Conservation (phyloP, 2,888 invertebrate species). For the Drosophila fulvimacula region DNA sequence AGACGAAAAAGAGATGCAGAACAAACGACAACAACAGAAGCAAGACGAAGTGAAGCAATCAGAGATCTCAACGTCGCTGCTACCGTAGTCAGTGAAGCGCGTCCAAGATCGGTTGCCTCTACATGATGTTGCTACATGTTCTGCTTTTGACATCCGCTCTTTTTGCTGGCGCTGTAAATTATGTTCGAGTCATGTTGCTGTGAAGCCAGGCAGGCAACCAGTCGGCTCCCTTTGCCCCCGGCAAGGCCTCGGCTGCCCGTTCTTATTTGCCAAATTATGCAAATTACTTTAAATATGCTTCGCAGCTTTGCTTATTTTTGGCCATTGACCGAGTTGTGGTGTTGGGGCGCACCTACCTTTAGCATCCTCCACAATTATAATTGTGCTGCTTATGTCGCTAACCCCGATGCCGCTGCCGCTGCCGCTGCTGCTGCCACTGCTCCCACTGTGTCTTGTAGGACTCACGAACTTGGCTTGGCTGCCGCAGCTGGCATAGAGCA, state of each 20-base stretch:
- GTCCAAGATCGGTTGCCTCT: constrained; percentile 65
- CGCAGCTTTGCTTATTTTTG: constrained; percentile 17
- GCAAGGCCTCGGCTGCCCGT: constrained; percentile 36
- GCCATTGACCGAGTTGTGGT: constrained; percentile 65
- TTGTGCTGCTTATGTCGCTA: constrained; percentile 81
- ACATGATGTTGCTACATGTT: constrained; percentile 59
- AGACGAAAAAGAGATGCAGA: background rate
- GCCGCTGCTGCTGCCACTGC: constrained; percentile 36
- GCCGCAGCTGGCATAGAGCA: constrained; percentile 23
- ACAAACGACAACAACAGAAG: background rate
- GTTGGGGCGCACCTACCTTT: constrained; percentile 79
- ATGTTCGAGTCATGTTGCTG: constrained; percentile 77
- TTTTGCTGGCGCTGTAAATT: constrained; percentile 66
- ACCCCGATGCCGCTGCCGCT: constrained; percentile 27
- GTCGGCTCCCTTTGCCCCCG: constrained; percentile 2
- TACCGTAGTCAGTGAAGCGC: constrained; percentile 67
- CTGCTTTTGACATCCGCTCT: constrained; percentile 25
- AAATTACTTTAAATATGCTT: constrained; percentile 73
- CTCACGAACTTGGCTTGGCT: constrained; percentile 67
- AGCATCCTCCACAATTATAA: constrained; percentile 85
- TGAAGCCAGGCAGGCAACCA: too few species aligned
- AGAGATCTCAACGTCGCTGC: background rate
- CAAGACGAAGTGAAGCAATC: constrained; percentile 34
- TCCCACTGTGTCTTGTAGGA: constrained; percentile 61
- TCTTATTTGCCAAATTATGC: constrained; percentile 65